phyloP scores from a whole-genome alignment of 2,797 vertebrate species.

The Mycteria americana region DNA sequence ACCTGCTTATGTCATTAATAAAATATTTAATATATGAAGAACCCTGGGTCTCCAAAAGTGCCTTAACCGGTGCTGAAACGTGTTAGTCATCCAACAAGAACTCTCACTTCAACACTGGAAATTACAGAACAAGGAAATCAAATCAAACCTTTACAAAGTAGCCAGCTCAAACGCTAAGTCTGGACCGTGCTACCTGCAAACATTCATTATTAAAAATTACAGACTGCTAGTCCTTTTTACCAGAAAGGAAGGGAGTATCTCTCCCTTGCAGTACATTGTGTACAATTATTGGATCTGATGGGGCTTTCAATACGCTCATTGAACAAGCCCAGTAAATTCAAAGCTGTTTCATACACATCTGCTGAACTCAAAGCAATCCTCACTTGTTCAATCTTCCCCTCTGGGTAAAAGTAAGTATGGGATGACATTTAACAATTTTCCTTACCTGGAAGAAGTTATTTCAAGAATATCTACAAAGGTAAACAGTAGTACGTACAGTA shows the following conservation, averaged over 20 bases:
- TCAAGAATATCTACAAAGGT: neutral
- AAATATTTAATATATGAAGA: slow-evolving; percentile 39
- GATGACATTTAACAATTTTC: neutral
- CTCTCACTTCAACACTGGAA: slow-evolving; percentile 3
- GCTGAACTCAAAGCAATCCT: neutral
- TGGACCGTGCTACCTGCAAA: slow-evolving; percentile 5
- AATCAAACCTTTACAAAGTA: slow-evolving; percentile 2
- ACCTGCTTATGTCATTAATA: slow-evolving; percentile 39
- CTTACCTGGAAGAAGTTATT: neutral
- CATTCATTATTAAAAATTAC: neutral
- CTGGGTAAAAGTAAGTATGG: neutral
- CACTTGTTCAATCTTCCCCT: neutral
- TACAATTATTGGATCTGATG: neutral
- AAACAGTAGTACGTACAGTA: neutral
- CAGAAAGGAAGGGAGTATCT: neutral
- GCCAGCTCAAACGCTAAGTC: neutral
- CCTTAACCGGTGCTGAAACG: neutral
- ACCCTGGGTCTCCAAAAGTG: neutral
- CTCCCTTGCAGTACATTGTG: neutral
- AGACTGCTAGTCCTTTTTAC: neutral
- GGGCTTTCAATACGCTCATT: neutral
- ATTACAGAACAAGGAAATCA: slow-evolving; percentile 33
- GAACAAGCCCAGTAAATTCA: neutral
- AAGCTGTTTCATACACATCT: neutral
- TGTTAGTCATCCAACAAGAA: slow-evolving; percentile 55